Evolutionary conservation across 2,888 invertebrate genomes (phyloP).

Genomic region (Aphidius colemani): DNA sequence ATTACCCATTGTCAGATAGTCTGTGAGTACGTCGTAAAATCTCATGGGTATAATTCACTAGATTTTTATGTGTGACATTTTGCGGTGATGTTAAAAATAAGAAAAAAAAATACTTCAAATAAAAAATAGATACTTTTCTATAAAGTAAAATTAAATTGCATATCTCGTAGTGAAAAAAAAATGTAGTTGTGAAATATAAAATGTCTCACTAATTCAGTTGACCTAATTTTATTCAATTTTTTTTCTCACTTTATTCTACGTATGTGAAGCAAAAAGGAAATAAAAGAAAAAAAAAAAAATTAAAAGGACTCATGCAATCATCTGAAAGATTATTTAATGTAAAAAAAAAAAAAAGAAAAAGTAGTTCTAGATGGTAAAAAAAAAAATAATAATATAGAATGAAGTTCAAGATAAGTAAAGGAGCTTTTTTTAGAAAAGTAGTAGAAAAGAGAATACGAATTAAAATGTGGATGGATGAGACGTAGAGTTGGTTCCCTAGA

Average conservation of each 20-base stretch:
- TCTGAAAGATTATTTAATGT: not conserved
- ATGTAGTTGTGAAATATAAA: too few relatives aligned
- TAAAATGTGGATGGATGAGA: conserved; percentile 20
- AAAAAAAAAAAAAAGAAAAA: not conserved
- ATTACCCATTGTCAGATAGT: conserved; percentile 33
- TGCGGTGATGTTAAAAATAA: conserved; percentile 12
- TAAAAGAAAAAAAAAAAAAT: conserved; percentile 1
- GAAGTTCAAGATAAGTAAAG: not conserved
- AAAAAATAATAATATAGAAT: not conserved
- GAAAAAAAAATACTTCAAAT: not conserved
- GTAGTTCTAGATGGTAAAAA: not conserved
- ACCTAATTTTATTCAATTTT: not conserved
- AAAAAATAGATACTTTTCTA: too few relatives aligned
- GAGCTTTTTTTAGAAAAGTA: conserved; percentile 8
- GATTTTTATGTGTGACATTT: conserved; percentile 17
- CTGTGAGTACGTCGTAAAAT: conserved; percentile 18
- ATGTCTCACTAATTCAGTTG: too few relatives aligned
- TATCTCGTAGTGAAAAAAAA: too few relatives aligned
- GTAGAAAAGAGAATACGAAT: conserved; percentile 27
- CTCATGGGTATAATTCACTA: conserved; percentile 24
- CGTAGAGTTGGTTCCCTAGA: not conserved
- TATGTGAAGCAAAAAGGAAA: not conserved
- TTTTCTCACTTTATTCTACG: not conserved
- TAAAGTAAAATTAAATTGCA: too few relatives aligned
- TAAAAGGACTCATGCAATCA: not conserved